These are phyloP conservation scores for Pomatorhinus ruficollis DNA, from an alignment of 2,113 vertebrate species.

Conservation along the genomic window DNA sequence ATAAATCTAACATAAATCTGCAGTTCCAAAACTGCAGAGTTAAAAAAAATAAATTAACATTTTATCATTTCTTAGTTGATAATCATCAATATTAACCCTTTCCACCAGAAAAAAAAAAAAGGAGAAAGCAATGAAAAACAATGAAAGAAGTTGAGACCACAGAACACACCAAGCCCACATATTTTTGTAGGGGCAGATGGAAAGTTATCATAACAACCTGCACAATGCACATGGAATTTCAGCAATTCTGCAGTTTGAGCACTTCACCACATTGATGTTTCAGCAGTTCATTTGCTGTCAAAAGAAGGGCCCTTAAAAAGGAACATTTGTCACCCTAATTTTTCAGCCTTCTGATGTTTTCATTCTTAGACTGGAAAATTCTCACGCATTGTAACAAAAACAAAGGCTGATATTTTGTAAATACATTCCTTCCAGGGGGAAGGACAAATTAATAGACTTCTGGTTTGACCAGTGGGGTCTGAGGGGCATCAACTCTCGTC, in stretches of 20 bases:
- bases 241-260: not conserved
- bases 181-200: not conserved
- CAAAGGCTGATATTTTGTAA: too few relatives aligned
- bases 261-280: not conserved
- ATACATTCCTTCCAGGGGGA: too few relatives aligned
- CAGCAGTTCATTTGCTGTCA: not conserved
- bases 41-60: not conserved
- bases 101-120: accelerated
- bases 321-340: too few relatives aligned
- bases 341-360: too few relatives aligned
- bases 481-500: too few relatives aligned
- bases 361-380: too few relatives aligned
- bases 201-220: not conserved
- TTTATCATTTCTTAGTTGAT: not conserved
- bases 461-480: too few relatives aligned
- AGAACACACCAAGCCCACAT: not conserved
- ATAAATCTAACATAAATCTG: not conserved
- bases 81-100: not conserved
- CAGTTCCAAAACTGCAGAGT: not conserved
- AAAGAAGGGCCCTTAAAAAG: not conserved
- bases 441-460: too few relatives aligned
- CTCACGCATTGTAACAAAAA: too few relatives aligned
- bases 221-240: not conserved
- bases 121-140: not conserved
- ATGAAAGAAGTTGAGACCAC: accelerated